phyloP scores from a whole-genome alignment of 2,113 vertebrate genomes.

The Aphyosemion australe region DNA sequence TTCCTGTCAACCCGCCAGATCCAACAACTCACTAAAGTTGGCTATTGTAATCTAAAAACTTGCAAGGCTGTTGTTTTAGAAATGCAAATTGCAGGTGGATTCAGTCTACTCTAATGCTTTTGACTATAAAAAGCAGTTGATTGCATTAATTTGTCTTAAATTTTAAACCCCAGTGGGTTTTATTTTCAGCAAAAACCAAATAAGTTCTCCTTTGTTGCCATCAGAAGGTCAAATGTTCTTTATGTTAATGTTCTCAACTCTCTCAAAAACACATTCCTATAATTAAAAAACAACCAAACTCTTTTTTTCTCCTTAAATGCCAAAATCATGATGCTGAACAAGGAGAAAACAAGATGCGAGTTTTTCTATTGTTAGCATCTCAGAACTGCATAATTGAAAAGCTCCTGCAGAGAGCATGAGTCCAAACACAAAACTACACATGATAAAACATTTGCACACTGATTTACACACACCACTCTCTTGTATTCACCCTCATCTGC shows the following conservation, averaged over 20 bases:
- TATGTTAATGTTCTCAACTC: no score
- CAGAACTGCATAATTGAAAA: constrained; percentile 17
- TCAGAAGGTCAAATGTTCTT: no score
- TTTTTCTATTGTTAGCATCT: not conserved
- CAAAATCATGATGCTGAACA: not conserved
- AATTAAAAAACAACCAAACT: no score
- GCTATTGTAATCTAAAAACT: not conserved
- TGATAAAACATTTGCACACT: constrained; percentile 14
- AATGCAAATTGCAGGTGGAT: no score
- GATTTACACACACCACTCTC: constrained; percentile 32
- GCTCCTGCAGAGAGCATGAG: not conserved
- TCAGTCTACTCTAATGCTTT: no score
- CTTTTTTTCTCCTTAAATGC: not conserved
- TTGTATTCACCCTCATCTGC: constrained; percentile 41
- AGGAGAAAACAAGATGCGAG: not conserved
- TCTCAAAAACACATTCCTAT: no score
- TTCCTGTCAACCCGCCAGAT: not conserved
- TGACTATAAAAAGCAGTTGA: no score
- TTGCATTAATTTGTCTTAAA: no score
- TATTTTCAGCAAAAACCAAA: no score
- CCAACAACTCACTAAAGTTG: not conserved
- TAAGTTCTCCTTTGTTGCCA: no score
- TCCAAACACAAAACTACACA: constrained; percentile 8
- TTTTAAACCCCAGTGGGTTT: no score
- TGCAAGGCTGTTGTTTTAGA: no score